A percentile compares a stretch with the other conserved stretches of the same genome.
phyloP scores from a whole-genome alignment of 2,797 vertebrate species.

The Catharus ustulatus region DNA sequence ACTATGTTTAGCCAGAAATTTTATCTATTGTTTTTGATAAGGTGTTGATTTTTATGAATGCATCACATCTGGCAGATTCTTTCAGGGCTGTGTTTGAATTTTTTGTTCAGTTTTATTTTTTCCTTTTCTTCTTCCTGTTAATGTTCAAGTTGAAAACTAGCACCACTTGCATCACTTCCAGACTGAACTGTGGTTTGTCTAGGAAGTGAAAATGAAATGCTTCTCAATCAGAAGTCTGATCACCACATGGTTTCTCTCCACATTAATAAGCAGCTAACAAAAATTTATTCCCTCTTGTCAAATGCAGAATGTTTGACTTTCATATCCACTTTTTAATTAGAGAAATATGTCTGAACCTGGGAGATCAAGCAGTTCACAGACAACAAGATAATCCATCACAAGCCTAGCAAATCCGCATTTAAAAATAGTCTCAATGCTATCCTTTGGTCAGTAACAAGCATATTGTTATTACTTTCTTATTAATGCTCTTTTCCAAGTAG shows the following conservation, averaged over 20 bases:
- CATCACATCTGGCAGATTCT: not conserved
- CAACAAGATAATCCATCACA: not conserved
- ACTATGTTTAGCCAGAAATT: not conserved
- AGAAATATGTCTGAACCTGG: not conserved
- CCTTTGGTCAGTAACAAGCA: not conserved
- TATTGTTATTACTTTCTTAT: not conserved
- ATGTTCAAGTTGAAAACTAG: not conserved
- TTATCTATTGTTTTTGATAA: not conserved
- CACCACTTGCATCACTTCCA: not conserved
- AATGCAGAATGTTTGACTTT: not conserved
- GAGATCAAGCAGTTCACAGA: not conserved
- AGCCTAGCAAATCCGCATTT: not conserved
- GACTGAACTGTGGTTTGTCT: not conserved
- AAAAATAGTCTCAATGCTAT: not conserved
- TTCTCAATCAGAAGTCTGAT: conserved; percentile 15
- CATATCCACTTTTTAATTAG: not conserved
- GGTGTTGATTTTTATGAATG: not conserved
- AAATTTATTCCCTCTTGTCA: not conserved
- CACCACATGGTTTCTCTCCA: conserved; percentile 3
- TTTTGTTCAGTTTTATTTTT: not conserved
- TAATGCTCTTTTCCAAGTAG: not conserved
- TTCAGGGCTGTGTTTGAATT: not conserved
- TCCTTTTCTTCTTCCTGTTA: not conserved
- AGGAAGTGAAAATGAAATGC: conserved; percentile 13
- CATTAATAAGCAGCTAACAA: not conserved